phyloP scores from a whole-genome alignment of 2,888 invertebrate genomes.

The Nymphalis c-album region DNA sequence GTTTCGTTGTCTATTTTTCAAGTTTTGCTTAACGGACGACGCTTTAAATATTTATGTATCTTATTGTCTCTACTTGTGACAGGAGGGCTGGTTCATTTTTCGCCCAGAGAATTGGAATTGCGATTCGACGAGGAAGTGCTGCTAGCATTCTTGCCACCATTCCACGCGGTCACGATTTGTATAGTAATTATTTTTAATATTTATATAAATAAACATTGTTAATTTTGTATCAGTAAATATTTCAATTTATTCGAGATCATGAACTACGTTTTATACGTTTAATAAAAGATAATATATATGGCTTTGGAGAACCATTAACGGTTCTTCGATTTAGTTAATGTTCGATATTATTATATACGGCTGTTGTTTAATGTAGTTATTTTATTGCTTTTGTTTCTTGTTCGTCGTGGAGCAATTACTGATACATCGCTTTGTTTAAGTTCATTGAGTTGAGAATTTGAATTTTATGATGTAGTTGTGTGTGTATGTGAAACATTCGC shows the following conservation, averaged over 20 bases:
- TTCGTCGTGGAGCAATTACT: slow-evolving; percentile 27
- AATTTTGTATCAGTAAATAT: background rate
- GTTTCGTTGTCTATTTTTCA: too few relatives aligned
- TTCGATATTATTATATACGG: slow-evolving; percentile 37
- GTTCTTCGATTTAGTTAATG: slow-evolving; percentile 37
- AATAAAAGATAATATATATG: slow-evolving; percentile 29
- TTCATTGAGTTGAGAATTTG: slow-evolving; percentile 15
- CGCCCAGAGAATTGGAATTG: too few relatives aligned
- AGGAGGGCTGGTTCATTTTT: too few relatives aligned
- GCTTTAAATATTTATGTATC: too few relatives aligned
- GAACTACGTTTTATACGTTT: slow-evolving; percentile 12
- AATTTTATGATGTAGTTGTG: background rate
- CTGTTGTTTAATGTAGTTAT: slow-evolving; percentile 40
- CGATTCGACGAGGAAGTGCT: too few relatives aligned
- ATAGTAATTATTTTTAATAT: too few relatives aligned
- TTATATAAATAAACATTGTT: too few relatives aligned
- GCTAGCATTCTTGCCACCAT: too few relatives aligned
- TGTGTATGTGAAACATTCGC: background rate
- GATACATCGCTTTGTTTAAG: slow-evolving; percentile 26
- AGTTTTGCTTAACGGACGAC: too few relatives aligned
- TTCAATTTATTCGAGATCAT: background rate
- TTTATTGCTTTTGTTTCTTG: slow-evolving; percentile 39
- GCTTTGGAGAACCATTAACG: slow-evolving; percentile 32
- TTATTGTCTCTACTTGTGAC: too few relatives aligned
- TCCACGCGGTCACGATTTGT: too few relatives aligned